Evolutionary conservation across 2,888 invertebrate genomes (phyloP), one percentile per base, ranked within the genome.

Genomic region (Polyploca ridens): DNA sequence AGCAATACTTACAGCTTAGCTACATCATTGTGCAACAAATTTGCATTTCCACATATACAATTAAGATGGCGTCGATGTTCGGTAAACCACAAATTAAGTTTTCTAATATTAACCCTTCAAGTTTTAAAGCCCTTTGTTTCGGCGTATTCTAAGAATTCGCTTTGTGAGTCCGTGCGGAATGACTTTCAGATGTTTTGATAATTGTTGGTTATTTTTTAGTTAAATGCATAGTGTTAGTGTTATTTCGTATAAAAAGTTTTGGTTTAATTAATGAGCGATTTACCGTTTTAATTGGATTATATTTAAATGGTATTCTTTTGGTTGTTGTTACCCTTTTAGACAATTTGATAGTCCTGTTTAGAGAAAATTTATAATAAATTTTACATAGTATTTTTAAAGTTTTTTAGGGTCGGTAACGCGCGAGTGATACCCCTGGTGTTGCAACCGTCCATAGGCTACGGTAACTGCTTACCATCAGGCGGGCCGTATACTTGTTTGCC

Each of bases 31-130:
- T 61, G 61, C 61, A 61, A 64, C 64, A 63, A 66, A 44, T 69
- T 68, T 60, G 57, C 66, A 67, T 65, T 61, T 60, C 65, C 10
- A 33, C 68, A 63, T 68, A 65, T 80, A 71, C 81, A 77, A 80
- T 81, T 81, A 82, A 72, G 72, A 66, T 60, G 27, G 54, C 19
- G 19, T 54, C 19, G 66, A 64, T 46, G 58, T 71, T 66, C 16
- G 64, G 67, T 71, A 62, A 72, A 72, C 73, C 72, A 67, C 72
- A 76, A 74, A 75, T 80, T 76, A 73, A 74, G 70, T 73, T 71
- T 75, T 73, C 73, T 75, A 79, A 79, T 70, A 73, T 69, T 66
- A 72, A 66, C 64, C 58, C 59, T 72, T 74, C 62, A 67, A 19
- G 41, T 61, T 61, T 49, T n/a, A 61, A 13, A 16, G 61, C 61